Conservation (phyloP, 1,140 invertebrate genomes). For the Orchesella cincta region DNA sequence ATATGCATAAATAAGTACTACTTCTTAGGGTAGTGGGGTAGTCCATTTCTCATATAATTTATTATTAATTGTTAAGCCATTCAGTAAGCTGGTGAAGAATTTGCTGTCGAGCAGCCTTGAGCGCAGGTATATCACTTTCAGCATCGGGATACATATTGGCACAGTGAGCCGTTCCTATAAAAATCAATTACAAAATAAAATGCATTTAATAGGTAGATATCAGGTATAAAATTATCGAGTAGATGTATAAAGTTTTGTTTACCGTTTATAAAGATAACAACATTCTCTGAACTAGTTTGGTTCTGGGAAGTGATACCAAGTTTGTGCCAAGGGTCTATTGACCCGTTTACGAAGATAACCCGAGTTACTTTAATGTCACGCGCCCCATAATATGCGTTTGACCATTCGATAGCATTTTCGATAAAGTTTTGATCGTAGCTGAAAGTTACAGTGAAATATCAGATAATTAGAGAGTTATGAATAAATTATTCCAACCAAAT, state of each 20-base stretch:
- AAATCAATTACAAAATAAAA: slow-evolving; percentile 22
- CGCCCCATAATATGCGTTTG: slow-evolving; percentile 80
- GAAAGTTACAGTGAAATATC: neutral
- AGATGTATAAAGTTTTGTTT: neutral
- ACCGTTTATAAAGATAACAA: slow-evolving; percentile 50
- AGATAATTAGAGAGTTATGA: neutral
- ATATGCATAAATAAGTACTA: too few species aligned
- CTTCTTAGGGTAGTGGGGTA: too few species aligned
- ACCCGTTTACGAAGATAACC: slow-evolving; percentile 85
- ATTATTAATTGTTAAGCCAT: too few species aligned
- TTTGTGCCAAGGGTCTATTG: slow-evolving; percentile 91
- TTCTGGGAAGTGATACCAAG: slow-evolving; percentile 44
- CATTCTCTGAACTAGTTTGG: slow-evolving; percentile 41
- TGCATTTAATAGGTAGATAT: neutral
- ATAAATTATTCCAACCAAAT: neutral
- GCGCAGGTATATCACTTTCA: slow-evolving; percentile 60
- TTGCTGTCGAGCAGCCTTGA: slow-evolving; percentile 63
- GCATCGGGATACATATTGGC: slow-evolving; percentile 67
- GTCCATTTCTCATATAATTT: too few species aligned
- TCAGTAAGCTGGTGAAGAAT: slow-evolving; percentile 61
- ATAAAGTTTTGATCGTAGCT: slow-evolving; percentile 66
- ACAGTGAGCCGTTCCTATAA: slow-evolving; percentile 71
- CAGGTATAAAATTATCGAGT: neutral
- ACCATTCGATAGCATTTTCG: slow-evolving; percentile 65
- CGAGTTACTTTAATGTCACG: slow-evolving; percentile 69